Conservation (phyloP, 1,140 invertebrate species). For the Aphelenchoides avenae region DNA sequence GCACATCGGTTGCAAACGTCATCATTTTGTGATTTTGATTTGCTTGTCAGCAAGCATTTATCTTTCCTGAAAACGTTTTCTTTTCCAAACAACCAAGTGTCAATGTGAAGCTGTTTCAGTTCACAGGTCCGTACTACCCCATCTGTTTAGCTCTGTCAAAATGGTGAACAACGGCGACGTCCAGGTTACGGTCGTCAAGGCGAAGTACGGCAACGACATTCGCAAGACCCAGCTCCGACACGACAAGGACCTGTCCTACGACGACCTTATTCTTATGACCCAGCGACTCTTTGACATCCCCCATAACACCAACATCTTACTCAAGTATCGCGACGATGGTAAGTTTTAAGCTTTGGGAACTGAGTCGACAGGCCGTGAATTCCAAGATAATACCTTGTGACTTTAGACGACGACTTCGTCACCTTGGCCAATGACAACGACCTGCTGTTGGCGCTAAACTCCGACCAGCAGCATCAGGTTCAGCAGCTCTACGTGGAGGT, state of each 20-base stretch:
- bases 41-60: no score
- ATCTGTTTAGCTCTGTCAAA: no score
- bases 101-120: no score
- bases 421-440: slow-evolving; percentile 45
- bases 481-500: background rate
- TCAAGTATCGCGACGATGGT: slow-evolving; percentile 50
- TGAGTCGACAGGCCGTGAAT: background rate
- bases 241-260: slow-evolving; percentile 39
- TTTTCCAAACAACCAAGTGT: no score
- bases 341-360: slow-evolving; percentile 16
- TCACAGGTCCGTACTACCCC: no score
- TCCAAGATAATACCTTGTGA: background rate
- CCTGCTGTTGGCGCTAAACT: slow-evolving; percentile 34
- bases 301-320: slow-evolving; percentile 14
- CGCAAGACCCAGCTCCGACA: slow-evolving; percentile 43
- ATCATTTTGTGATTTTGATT: no score
- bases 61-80: no score
- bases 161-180: no score
- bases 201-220: slow-evolving; percentile 39
- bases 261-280: slow-evolving; percentile 45
- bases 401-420: slow-evolving; percentile 43
- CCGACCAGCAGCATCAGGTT: slow-evolving; percentile 24
- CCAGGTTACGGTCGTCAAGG: slow-evolving; percentile 35
- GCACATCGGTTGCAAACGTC: no score
- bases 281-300: slow-evolving; percentile 41